Conservation (phyloP, 53 echinoderm and acorn worm genomes). For the Mesocentrotus franciscanus region DNA sequence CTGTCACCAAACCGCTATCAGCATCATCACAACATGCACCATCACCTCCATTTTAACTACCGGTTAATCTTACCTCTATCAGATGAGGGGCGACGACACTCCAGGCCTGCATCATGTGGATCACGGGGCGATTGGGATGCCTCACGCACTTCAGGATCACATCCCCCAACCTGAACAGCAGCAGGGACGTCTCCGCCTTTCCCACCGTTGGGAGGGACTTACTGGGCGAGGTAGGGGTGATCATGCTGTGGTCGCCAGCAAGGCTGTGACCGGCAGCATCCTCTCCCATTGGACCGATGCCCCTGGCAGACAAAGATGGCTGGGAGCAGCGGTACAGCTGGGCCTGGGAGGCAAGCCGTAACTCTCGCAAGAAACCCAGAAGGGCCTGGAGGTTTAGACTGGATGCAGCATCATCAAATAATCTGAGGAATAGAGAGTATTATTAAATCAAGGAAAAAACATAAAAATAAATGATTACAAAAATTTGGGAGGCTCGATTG, state of each 20-base stretch:
- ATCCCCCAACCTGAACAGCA: constrained; percentile 93
- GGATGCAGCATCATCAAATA: constrained; percentile 97
- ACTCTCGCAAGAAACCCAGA: constrained; percentile 89
- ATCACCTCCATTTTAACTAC: background rate
- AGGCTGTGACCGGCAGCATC: constrained; percentile 9
- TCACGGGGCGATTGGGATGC: constrained; percentile 84
- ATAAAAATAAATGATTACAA: background rate
- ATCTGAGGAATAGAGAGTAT: constrained; percentile 66
- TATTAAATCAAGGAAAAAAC: background rate
- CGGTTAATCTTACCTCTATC: constrained; percentile 78
- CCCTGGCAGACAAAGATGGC: background rate
- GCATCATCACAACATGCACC: background rate
- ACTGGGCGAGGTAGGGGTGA: constrained; percentile 96
- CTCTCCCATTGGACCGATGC: background rate
- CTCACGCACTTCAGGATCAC: constrained; percentile 95
- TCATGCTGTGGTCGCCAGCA: constrained; percentile 72
- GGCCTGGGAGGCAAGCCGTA: constrained; percentile 82
- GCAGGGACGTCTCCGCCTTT: constrained; percentile 91
- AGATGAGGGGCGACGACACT: constrained; percentile 93
- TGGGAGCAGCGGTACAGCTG: constrained; percentile 86
- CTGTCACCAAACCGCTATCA: background rate
- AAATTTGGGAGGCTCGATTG: no score
- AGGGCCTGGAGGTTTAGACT: constrained; percentile 93
- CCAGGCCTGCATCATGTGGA: constrained; percentile 98
- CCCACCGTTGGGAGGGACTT: constrained; percentile 91